Base-by-base conservation (phyloP, 2,113 vertebrate species). In the Corythaixoides concolor region DNA sequence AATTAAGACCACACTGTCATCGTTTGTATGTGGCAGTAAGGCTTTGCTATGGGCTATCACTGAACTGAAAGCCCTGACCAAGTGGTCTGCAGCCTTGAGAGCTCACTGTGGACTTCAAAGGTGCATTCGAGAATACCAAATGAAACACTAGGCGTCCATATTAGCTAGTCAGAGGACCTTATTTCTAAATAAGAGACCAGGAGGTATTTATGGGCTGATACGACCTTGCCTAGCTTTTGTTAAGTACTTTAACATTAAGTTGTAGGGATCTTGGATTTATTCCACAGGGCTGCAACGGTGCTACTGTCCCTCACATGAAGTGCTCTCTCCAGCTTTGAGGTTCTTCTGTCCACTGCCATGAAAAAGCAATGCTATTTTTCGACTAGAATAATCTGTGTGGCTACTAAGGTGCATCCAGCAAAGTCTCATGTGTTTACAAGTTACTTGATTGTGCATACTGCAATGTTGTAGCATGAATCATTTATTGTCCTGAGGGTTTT, bases 161-260 rank as follows among this genome's bases (percentile, higher is more conserved):
- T 64, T 64, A 68, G 56, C 43, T 69, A 58, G 39, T 22, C 59
- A 73, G 70, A 60, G 39, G 58, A 39, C 32, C 70, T 96, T 68
- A 39, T 43, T 73, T 92, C 35, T 47, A 88, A 45, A 47, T 82
- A 63, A 90, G 82, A 50, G 66, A 43, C 58, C 55, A 66, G 58
- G 45, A 88, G 56, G 43, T 88, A 37, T 78, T 90, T 85, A 19
- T 43, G 45, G 39, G 80, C 68, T 52, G 39, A 67, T 86, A 37
- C 1, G 56, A 81, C 52, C 56, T 92, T 2, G 4, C 35, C 37
- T 86, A 75, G 15, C 47, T 90, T 49, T 78, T 52, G 68, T 90
- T 89, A 80, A 92, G 83, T 73, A 75, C 93, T 93, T 84, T 68
- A 77, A 60, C 60, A 75, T 47, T 94, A 89, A 94, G 56, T 73